Percentiles rank a stretch among this genome's conserved stretches.
Conservation (phyloP, 2,888 invertebrate genomes). For the Rhopalosiphum nymphaeae region DNA sequence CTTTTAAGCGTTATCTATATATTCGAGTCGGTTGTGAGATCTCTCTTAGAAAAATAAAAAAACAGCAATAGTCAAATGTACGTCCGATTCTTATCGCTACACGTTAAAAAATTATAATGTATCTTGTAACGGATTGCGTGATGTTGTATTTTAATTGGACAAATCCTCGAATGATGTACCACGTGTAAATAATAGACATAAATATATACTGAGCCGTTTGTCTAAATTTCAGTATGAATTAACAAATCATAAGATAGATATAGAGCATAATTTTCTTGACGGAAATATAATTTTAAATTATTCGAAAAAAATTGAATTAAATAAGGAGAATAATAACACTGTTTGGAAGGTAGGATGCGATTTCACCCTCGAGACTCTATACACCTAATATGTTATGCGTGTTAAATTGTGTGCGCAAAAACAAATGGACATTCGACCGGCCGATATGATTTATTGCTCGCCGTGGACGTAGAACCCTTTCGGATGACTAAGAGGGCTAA, state of each 20-base stretch:
- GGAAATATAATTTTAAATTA: background rate
- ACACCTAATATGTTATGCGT: background rate
- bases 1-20: slow-evolving; percentile 17
- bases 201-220: background rate
- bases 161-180: background rate
- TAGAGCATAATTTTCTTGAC: background rate
- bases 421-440: background rate
- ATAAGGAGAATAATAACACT: background rate
- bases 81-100: background rate
- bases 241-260: background rate
- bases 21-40: background rate
- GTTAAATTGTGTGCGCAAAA: background rate
- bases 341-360: background rate
- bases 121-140: background rate
- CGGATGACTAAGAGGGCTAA: slow-evolving; percentile 19
- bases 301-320: background rate
- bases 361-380: background rate
- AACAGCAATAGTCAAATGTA: background rate
- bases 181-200: background rate
- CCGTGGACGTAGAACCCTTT: slow-evolving; percentile 44
- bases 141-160: background rate
- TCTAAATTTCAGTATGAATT: background rate
- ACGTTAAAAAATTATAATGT: background rate
- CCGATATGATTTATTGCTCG: slow-evolving; percentile 41
- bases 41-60: background rate